Evolutionary conservation across 2,797 vertebrate genomes (phyloP).

Genomic region (Dicrostonyx torquatus): DNA sequence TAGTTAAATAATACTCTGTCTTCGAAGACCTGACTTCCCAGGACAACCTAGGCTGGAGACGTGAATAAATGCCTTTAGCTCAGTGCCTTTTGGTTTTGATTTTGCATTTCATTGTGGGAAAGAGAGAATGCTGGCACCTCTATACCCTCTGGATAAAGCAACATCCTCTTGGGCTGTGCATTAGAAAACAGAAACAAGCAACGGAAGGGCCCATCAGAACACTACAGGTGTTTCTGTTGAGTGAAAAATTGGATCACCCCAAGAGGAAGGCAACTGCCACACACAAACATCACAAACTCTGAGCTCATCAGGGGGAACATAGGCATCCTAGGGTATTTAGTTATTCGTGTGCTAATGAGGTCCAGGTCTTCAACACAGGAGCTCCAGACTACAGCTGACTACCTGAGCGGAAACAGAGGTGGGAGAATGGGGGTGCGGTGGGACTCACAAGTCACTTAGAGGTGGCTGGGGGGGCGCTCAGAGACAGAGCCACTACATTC

Average conservation of each 20-base stretch:
- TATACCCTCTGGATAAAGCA: not conserved
- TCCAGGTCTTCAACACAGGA: constrained; percentile 60
- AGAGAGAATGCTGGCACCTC: not conserved
- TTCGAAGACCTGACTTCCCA: not conserved
- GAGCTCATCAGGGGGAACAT: not conserved
- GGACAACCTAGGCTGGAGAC: not conserved
- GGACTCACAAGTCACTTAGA: not conserved
- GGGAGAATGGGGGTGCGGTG: not conserved
- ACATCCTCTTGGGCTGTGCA: not conserved
- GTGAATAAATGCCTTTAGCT: not conserved
- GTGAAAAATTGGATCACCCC: not conserved
- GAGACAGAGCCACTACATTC: not conserved
- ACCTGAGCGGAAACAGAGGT: not conserved
- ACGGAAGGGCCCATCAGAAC: not conserved
- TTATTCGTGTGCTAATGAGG: constrained; percentile 56
- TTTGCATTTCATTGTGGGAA: not conserved
- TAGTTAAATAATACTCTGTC: not conserved
- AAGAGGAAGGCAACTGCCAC: not conserved
- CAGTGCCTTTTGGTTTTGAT: not conserved
- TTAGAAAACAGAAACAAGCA: not conserved
- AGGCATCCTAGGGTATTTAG: constrained; percentile 44
- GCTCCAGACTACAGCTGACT: constrained; percentile 14
- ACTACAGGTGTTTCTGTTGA: not conserved
- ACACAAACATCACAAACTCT: not conserved
- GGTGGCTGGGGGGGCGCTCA: not conserved